A percentile compares a stretch with the other conserved stretches of the same genome.
Conservation (phyloP, 2,888 invertebrate species). For the Calameuta filiformis region DNA sequence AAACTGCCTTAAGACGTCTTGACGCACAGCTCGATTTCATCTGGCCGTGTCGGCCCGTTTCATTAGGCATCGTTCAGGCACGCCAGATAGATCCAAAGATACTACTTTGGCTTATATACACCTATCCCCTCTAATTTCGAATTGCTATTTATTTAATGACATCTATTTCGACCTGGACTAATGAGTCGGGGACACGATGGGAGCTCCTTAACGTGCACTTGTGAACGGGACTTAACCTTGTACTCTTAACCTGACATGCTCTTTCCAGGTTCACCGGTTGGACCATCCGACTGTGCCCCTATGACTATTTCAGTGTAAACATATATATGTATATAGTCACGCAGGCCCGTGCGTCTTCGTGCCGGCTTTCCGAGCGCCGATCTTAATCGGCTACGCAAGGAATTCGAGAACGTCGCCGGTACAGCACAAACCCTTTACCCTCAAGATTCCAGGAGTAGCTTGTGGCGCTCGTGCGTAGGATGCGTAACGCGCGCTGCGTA, state of each 20-base stretch:
- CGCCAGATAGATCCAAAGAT: constrained; percentile 12
- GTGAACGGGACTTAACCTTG: neutral
- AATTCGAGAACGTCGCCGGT: constrained; percentile 43
- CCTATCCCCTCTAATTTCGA: constrained; percentile 28
- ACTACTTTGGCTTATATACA: constrained; percentile 2
- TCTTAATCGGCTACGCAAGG: constrained; percentile 47
- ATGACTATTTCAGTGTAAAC: neutral
- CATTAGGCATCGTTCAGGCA: constrained; percentile 11
- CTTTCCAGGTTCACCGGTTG: neutral
- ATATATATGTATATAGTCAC: neutral
- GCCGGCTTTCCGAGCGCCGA: constrained; percentile 21
- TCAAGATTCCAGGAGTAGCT: neutral
- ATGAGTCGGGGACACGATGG: constrained; percentile 10
- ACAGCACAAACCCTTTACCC: neutral
- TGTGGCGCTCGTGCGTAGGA: neutral
- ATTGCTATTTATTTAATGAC: constrained; percentile 45
- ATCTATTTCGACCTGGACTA: constrained; percentile 15
- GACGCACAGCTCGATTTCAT: constrained; percentile 9
- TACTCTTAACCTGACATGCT: neutral
- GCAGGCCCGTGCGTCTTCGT: neutral
- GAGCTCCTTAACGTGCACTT: neutral
- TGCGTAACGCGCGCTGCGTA: neutral
- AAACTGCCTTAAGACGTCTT: constrained; percentile 4
- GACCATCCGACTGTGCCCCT: neutral
- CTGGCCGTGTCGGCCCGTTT: constrained; percentile 1